Base-by-base conservation (phyloP, 2,797 vertebrate genomes). In the Varecia variegata region DNA sequence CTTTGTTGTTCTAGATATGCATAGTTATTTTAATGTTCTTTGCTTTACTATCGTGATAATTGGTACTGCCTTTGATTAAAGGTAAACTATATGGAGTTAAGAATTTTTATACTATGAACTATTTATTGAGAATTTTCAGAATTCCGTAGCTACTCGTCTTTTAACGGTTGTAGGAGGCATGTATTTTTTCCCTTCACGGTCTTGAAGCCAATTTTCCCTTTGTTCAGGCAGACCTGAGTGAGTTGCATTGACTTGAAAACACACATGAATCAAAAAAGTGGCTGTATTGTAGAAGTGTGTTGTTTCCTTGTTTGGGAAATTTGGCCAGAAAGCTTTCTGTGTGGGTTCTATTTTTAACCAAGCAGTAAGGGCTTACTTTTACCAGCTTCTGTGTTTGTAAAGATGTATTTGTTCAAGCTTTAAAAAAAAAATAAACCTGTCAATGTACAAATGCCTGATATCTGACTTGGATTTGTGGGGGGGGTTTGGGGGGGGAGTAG, bases 341-440 rank as follows among this genome's bases (percentile, higher is more conserved):
- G 76, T 97, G 71, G 96, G 85, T 98, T 98, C 96, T 95, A 96
- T 97, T 97, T 97, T 98, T 93, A 97, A 97, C 88, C 92, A 81
- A 97, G 93, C 65, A 81, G 54, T 89, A 98, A 98, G 97, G 97
- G 80, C 97, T 98, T 98, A 96, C 96, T 97, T 91, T 97, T 98
- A 97, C 77, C 98, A 96, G 88, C 87, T 84, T 97, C 93, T 94
- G 83, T 98, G 96, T 97, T 92, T 96, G 82, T 98, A 91, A 96
- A 98, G 96, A 94, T 98, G 79, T 96, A 97, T 97, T 90, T 98
- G 70, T 98, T 98, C 93, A 96, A 96, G 97, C 82, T 98, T 93
- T 97, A 97, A 97, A 94, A 96, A 97, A 92, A 85, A 40, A 98
- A 98, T 97, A 98, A 98, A 98, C 73, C 95, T 32, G 32, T 94